These are phyloP conservation scores for Capitella teleta DNA, from an alignment of 1,140 invertebrate genomes.

Conservation along the genomic window DNA sequence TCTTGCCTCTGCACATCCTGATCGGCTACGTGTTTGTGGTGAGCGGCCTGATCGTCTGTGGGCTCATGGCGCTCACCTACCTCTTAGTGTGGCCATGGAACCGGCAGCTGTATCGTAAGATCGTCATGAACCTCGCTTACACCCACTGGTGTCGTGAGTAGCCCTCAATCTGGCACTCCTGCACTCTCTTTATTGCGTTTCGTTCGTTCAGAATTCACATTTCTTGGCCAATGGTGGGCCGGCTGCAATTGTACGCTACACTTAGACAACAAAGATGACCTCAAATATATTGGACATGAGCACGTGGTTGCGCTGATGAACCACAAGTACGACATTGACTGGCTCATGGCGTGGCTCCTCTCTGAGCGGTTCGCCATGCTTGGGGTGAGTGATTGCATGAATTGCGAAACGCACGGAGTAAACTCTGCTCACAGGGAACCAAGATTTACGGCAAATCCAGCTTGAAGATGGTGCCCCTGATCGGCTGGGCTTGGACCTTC, in stretches of 20 bases:
- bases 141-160: slow-evolving; percentile 83
- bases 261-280: slow-evolving; percentile 63
- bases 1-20: slow-evolving; percentile 55
- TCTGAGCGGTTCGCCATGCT: slow-evolving; percentile 32
- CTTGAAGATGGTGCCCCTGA: slow-evolving; percentile 78
- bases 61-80: slow-evolving; percentile 39
- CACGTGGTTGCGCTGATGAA: slow-evolving; percentile 87
- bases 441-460: slow-evolving; percentile 91
- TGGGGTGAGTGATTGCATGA: slow-evolving; percentile 32
- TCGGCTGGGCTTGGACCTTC: slow-evolving; percentile 92
- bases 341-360: slow-evolving; percentile 45
- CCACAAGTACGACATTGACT: slow-evolving; percentile 90
- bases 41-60: slow-evolving; percentile 75
- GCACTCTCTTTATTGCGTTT: slow-evolving; percentile 3
- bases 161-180: slow-evolving; percentile 12
- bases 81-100: slow-evolving; percentile 36
- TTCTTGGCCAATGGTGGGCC: slow-evolving; percentile 87
- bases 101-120: slow-evolving; percentile 57
- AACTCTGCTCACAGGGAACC: slow-evolving; percentile 56
- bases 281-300: slow-evolving; percentile 72
- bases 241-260: slow-evolving; percentile 61
- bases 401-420: neutral
- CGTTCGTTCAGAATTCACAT: slow-evolving; percentile 68
- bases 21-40: slow-evolving; percentile 80
- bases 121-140: slow-evolving; percentile 84